Base-by-base conservation (phyloP, 2,888 invertebrate species). In the Ceramica pisi region DNA sequence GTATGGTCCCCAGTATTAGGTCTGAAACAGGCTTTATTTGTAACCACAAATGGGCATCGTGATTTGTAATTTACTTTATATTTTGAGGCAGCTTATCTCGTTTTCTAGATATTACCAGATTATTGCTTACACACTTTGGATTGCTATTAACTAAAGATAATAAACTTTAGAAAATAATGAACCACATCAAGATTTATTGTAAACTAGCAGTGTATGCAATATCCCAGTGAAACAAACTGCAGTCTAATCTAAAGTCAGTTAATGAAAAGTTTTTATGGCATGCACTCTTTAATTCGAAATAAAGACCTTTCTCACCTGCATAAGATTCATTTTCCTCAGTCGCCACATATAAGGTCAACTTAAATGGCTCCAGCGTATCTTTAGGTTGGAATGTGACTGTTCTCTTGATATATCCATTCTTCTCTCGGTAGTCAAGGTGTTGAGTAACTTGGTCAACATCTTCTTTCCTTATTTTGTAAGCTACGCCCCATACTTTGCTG, bases 341-440 rank as follows among this genome's bases (percentile, higher is more conserved):
- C 0, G 98, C 99, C 75, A 99, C 97, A 92, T 99, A 99, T 67
- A 98, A 96, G 2, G 97, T 97, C 38, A 98, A 95, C 63, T 96
- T 92, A 91, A 98, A 97, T 21, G 98, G 97, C 55, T 95, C 88
- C 59, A 94, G 86, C n/a, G 67, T 60, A 31, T 94, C 90, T 67
- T 91, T 93, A 0, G 98, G 98, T 90, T 98, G 95, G 91, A 99
- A 99, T 67, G 96, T 94, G 0, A 98, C 97, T 8, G 93, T 95
- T 89, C 96, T 97, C 83, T 98, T 97, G 66, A 97, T 96, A 90
- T 99, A 99, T 14, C 99, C 99, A 92, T 98, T 99, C 91, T 98
- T 98, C 93, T 99, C 99, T 87, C 99, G 96, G 88, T 97, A 98
- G 91, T 99, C 99, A 82, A 99, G 95, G 90, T 99, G 98, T 65